These are phyloP conservation scores for Drosophila bocqueti DNA, from an alignment of 1,140 invertebrate genomes.

Conservation along the genomic window DNA sequence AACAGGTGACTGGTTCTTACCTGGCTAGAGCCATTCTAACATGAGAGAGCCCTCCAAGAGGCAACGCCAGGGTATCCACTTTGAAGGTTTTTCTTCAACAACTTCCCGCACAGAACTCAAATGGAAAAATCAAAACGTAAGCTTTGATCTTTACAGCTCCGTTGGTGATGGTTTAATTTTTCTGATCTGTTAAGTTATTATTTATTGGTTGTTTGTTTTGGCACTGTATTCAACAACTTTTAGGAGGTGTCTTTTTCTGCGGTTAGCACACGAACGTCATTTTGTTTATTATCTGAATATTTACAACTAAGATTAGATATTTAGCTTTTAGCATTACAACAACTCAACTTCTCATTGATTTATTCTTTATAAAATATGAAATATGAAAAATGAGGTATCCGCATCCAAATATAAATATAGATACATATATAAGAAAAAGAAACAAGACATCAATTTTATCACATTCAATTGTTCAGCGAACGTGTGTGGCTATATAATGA, in stretches of 20 bases:
- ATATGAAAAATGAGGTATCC: conserved; percentile 4
- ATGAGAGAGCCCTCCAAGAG: conserved; percentile 87
- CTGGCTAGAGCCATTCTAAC: conserved; percentile 88
- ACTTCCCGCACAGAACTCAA: conserved; percentile 49
- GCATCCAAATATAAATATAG: background rate
- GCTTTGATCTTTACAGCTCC: conserved; percentile 26
- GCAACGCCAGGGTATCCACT: conserved; percentile 87
- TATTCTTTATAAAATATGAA: conserved; percentile 3
- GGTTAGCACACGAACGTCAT: conserved; percentile 53
- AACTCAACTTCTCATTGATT: conserved; percentile 9
- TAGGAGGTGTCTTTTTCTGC: background rate
- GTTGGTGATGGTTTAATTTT: conserved; percentile 1
- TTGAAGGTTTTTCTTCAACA: conserved; percentile 77
- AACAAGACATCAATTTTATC: conserved; percentile 58
- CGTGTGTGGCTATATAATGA: conserved; percentile 68
- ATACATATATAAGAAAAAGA: background rate
- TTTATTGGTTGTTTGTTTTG: conserved; percentile 20
- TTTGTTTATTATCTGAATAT: conserved; percentile 23
- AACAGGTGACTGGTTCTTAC: conserved; percentile 81
- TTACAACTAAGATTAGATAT: background rate
- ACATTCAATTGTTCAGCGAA: conserved; percentile 58
- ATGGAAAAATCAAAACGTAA: conserved; percentile 35
- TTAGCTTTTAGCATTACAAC: conserved; percentile 12
- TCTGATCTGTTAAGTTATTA: background rate
- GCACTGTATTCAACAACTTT: conserved; percentile 25